phyloP scores from a whole-genome alignment of 2,113 vertebrate genomes.

The Tinamus guttatus region DNA sequence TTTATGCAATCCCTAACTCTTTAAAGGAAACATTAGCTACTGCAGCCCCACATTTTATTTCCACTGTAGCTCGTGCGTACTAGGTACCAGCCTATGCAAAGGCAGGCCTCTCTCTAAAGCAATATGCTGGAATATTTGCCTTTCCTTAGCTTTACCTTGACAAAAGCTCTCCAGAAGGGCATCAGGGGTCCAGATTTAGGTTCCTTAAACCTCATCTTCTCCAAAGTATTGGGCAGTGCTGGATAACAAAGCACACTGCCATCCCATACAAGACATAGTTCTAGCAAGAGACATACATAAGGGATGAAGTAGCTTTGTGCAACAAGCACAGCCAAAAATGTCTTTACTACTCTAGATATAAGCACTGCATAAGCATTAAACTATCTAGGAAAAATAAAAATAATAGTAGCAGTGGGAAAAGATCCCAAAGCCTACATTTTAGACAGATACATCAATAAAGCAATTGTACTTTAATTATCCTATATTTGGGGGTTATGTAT shows the following conservation, averaged over 20 bases:
- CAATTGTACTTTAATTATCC: background rate
- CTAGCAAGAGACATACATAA: background rate
- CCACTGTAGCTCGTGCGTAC: background rate
- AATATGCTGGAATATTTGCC: background rate
- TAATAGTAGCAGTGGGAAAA: background rate
- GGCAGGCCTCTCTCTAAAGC: background rate
- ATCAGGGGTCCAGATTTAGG: background rate
- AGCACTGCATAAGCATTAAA: background rate
- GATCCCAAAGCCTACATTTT: background rate
- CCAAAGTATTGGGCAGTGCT: rapidly evolving
- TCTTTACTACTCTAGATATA: background rate
- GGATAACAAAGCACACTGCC: background rate
- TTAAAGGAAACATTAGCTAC: constrained; percentile 11
- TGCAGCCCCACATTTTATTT: background rate
- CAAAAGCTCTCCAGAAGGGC: background rate
- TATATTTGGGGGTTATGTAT: background rate
- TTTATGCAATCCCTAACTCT: background rate
- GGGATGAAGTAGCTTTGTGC: background rate
- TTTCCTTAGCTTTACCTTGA: background rate
- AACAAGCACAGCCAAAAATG: background rate
- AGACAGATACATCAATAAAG: background rate
- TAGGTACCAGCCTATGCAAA: background rate
- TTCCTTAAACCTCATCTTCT: background rate
- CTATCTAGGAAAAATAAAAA: background rate
- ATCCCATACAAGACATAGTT: background rate